Conservation (phyloP, 2,888 invertebrate species). For the Mythimna vitellina region DNA sequence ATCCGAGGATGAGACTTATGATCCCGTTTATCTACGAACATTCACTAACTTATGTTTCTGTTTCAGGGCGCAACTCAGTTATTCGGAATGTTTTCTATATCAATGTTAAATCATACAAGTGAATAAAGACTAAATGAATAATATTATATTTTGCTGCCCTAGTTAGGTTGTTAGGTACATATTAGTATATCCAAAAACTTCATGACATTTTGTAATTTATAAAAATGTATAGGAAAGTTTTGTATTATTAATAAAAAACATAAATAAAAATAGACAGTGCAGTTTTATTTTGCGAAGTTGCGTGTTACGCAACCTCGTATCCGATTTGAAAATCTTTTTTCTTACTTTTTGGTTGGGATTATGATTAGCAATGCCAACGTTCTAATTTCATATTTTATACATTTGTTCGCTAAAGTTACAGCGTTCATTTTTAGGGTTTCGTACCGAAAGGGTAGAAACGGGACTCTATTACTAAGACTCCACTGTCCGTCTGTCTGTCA, state of each 20-base stretch:
- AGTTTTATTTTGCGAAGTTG: conserved; percentile 74
- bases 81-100: conserved; percentile 65
- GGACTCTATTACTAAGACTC: no score
- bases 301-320: not conserved
- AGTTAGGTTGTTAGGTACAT: conserved; percentile 79
- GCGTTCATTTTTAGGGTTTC: no score
- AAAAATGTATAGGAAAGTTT: conserved; percentile 84
- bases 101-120: conserved; percentile 79
- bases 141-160: conserved; percentile 70
- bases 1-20: not conserved
- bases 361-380: not conserved
- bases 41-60: conserved; percentile 43
- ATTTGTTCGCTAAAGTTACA: no score
- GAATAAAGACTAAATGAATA: conserved; percentile 81
- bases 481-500: no score
- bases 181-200: conserved; percentile 73
- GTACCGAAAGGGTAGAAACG: no score
- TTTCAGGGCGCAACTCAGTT: conserved; percentile 67
- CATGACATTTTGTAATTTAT: conserved; percentile 81
- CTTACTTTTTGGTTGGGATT: not conserved
- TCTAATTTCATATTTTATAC: no score
- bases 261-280: conserved; percentile 88
- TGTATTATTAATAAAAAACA: conserved; percentile 84
- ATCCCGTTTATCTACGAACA: not conserved
- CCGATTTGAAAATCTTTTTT: not conserved